Percentiles rank a stretch among this genome's conserved stretches.
phyloP scores from a whole-genome alignment of 2,113 vertebrate species.

The Ictidomys tridecemlineatus region DNA sequence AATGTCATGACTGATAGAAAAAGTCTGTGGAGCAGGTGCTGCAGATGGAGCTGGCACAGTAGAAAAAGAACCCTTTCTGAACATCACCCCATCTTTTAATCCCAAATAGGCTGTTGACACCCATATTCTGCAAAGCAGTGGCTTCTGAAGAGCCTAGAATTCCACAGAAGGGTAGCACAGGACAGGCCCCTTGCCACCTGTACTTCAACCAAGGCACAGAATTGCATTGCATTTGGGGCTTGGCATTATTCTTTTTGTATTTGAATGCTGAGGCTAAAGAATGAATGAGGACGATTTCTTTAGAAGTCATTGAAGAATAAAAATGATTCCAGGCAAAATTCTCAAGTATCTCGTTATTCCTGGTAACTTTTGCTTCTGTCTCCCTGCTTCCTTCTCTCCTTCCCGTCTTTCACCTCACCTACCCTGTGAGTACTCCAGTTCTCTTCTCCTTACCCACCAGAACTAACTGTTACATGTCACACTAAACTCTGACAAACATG shows the following conservation, averaged over 20 bases:
- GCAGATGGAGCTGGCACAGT: not conserved
- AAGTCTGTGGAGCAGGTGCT: not conserved
- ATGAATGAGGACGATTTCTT: not conserved
- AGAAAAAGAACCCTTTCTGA: not conserved
- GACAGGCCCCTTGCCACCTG: not conserved
- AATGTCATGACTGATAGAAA: not conserved
- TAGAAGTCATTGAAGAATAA: not conserved
- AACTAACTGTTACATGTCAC: not conserved
- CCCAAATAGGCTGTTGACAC: not conserved
- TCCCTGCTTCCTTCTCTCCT: not conserved
- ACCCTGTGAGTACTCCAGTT: not conserved
- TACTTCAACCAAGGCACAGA: not conserved
- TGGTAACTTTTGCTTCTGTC: not conserved
- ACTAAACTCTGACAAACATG: not conserved
- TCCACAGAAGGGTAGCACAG: not conserved
- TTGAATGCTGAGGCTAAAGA: not conserved
- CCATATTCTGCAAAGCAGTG: not conserved
- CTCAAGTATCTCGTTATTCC: not conserved
- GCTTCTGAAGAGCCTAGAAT: not conserved
- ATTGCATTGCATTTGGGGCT: not conserved
- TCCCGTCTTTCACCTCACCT: not conserved
- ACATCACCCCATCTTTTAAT: not conserved
- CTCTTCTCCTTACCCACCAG: not conserved
- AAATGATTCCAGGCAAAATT: not conserved
- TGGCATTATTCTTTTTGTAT: not conserved